phyloP scores from a whole-genome alignment of 2,113 vertebrate species.

The Chaenocephalus aceratus region DNA sequence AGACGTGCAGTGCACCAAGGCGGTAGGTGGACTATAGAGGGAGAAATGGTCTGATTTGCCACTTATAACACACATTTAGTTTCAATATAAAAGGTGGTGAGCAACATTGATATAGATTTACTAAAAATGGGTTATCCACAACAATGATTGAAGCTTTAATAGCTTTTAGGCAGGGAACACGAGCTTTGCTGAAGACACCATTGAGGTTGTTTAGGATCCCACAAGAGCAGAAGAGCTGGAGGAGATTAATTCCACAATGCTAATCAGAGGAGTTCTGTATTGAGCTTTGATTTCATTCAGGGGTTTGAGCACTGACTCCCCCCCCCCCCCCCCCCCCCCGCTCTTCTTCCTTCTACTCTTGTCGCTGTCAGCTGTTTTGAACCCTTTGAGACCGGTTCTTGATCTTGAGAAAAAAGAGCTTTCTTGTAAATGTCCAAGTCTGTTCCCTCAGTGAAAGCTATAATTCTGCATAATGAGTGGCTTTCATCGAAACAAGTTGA shows the following conservation, averaged over 20 bases:
- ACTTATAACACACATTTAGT: not conserved
- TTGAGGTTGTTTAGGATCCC: conserved; percentile 63
- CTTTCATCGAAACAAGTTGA: conserved; percentile 60
- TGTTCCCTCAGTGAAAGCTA: conserved; percentile 59
- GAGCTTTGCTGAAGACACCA: conserved; percentile 37
- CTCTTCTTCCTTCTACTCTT: conserved; percentile 34
- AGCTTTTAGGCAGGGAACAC: conserved; percentile 47
- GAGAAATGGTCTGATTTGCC: not conserved
- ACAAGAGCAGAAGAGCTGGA: conserved; percentile 48
- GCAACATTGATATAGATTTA: conserved; percentile 1
- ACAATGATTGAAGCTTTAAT: conserved; percentile 37
- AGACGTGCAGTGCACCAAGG: conserved; percentile 96
- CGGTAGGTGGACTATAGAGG: conserved; percentile 83
- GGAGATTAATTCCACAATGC: conserved; percentile 73
- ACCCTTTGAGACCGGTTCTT: conserved; percentile 70
- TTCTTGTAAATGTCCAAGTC: conserved; percentile 70
- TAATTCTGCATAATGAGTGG: conserved; percentile 69
- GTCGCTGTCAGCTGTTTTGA: conserved; percentile 67
- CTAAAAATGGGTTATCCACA: conserved; percentile 28
- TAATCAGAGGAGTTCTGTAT: conserved; percentile 77
- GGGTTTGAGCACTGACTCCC: conserved; percentile 54
- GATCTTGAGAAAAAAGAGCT: conserved; percentile 63
- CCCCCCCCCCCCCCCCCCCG: conserved; percentile 8
- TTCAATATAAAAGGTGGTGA: not conserved
- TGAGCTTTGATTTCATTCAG: conserved; percentile 76